Base-by-base conservation (phyloP, 2,888 invertebrate genomes). In the Hecatera dysodea region DNA sequence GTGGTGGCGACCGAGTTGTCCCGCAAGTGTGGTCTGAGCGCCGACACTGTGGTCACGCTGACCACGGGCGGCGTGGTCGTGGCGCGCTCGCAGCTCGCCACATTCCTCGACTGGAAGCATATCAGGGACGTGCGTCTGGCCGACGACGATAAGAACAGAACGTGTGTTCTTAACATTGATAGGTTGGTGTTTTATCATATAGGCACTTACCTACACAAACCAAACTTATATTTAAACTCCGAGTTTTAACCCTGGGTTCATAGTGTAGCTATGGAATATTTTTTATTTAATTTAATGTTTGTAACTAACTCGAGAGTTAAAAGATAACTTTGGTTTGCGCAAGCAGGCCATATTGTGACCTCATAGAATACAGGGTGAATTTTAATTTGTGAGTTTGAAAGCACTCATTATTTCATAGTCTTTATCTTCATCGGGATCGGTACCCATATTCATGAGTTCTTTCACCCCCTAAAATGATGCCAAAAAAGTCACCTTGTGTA, bases 1-100 rank as follows among this genome's bases (percentile, higher is more conserved):
- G 91, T 97, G 78, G 93, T 97, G 8, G 96, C 97, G 74, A 97
- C 97, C 39, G 94, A 96, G 44, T 96, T 97, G 89, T 97, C 97
- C 5, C 96, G 96, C 86, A 94, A 95, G 59, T 97, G 97, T 63
- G 97, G 97, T 19, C 90, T 97, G 64, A 93, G 94, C 57, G 96
- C 97, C 17, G 90, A 97, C 2, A 97, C 86, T 97, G 97, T 55
- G 39, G 90, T 97, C 67, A 94, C 96, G 22, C 91, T 97, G 6
- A 96, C 96, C 12, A 85, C 96, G 0, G 90, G 93, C 17, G 97
- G 97, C 62, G 93, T 97, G 42, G 91, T 96, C 3, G 80, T 97
- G 52, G 96, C 96, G 39, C 96, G 96, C 90, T 84, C 96, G 89
- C 63, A 96, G 46, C 93, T 93, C 60, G 94, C 94, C 66, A 92